A percentile compares a stretch with the other conserved stretches of the same genome.
Conservation (phyloP, 2,888 invertebrate species). For the Caenorhabditis doughertyi region DNA sequence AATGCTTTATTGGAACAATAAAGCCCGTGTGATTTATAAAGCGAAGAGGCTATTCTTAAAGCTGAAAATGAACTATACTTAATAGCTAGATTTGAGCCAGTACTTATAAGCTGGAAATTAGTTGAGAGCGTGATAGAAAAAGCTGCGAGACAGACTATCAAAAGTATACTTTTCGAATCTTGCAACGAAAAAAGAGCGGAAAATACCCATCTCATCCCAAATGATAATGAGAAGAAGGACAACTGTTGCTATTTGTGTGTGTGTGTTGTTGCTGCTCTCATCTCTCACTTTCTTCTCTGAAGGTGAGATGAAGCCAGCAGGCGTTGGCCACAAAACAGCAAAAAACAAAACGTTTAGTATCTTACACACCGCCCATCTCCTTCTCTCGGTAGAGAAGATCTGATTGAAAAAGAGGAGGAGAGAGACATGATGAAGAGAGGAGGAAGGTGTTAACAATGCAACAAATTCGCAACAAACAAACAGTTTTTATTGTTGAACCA, state of each 20-base stretch:
- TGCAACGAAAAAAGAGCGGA: neutral
- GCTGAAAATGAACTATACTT: too few relatives aligned
- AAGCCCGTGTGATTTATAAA: too few relatives aligned
- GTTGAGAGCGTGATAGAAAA: too few relatives aligned
- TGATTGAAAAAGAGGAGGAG: neutral
- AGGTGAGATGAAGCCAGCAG: neutral
- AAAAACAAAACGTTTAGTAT: constrained; percentile 46
- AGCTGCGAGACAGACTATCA: too few relatives aligned
- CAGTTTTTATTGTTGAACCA: constrained; percentile 48
- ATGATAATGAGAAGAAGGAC: neutral
- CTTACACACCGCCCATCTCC: constrained; percentile 27
- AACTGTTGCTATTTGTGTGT: constrained; percentile 19
- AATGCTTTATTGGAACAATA: too few relatives aligned
- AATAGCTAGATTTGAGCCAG: too few relatives aligned
- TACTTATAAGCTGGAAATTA: too few relatives aligned
- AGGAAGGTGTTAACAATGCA: constrained; percentile 42
- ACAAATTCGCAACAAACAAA: constrained; percentile 34
- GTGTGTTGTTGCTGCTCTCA: constrained; percentile 3
- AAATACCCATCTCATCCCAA: neutral
- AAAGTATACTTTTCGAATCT: neutral
- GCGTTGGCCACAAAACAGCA: neutral
- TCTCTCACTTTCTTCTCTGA: neutral
- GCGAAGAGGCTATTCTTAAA: too few relatives aligned
- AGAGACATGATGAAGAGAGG: constrained; percentile 6
- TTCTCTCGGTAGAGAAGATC: neutral